These are phyloP conservation scores for Polydesmus complanatus DNA, from an alignment of 2,888 invertebrate genomes.

Conservation along the genomic window DNA sequence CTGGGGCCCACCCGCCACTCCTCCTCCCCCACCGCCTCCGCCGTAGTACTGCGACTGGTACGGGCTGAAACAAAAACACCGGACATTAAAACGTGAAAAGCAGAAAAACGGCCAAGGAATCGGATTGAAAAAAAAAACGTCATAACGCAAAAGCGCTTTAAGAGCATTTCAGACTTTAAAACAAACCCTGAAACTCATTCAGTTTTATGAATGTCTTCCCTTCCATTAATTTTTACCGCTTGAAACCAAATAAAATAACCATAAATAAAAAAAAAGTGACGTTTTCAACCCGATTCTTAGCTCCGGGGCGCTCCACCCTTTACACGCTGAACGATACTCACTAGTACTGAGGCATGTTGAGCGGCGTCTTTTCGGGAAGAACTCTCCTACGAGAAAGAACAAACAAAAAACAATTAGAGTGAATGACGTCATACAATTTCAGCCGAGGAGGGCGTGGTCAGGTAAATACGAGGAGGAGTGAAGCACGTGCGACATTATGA, in stretches of 20 bases:
- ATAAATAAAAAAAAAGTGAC: too few species aligned
- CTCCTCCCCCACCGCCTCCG: neutral
- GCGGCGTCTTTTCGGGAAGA: conserved; percentile 46
- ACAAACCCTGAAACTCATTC: neutral
- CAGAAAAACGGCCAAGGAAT: neutral
- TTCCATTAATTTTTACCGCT: too few species aligned
- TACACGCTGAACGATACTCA: too few species aligned
- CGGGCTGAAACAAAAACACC: neutral
- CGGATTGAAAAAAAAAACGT: neutral
- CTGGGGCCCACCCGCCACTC: neutral
- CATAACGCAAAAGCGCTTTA: neutral
- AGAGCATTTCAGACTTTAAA: neutral
- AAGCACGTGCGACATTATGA: too few species aligned
- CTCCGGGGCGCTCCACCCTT: too few species aligned
- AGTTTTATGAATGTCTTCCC: too few species aligned
- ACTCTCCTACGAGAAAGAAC: conserved; percentile 43
- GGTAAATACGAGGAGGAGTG: too few species aligned
- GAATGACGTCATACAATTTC: too few species aligned
- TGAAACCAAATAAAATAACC: too few species aligned
- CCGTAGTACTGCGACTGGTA: conserved; percentile 6
- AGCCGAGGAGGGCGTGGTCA: too few species aligned
- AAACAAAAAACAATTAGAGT: too few species aligned
- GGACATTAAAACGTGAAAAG: neutral
- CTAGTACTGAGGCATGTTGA: conserved; percentile 52
- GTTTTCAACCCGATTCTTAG: too few species aligned